Percentiles rank a stretch among this genome's conserved stretches.
Evolutionary conservation across 2,888 invertebrate genomes (phyloP).

Genomic region (Nesidiocoris tenuis): DNA sequence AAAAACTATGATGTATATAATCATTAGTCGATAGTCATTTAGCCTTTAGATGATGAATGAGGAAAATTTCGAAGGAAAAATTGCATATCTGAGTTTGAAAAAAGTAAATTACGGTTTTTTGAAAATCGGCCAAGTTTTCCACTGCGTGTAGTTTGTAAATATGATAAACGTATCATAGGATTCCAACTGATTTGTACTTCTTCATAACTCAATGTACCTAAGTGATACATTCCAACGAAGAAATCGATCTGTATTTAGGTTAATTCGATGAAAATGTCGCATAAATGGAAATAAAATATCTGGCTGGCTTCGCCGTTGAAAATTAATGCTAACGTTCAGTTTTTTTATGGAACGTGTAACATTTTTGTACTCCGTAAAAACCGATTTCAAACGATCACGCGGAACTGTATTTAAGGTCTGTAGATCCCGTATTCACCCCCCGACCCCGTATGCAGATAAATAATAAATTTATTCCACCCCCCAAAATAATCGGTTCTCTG

Average conservation of each 20-base stretch:
- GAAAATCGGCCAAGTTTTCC: slow-evolving; percentile 46
- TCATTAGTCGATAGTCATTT: slow-evolving; percentile 44
- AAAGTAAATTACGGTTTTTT: slow-evolving; percentile 29
- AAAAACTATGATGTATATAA: slow-evolving; percentile 47
- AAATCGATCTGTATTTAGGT: slow-evolving; percentile 30
- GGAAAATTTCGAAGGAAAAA: slow-evolving; percentile 26
- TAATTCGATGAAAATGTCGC: background rate
- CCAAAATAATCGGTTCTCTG: background rate
- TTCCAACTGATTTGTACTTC: slow-evolving; percentile 38
- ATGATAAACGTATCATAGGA: slow-evolving; percentile 25
- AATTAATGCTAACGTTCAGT: slow-evolving; percentile 3
- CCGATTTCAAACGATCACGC: background rate
- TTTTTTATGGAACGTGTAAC: background rate
- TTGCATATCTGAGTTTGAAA: slow-evolving; percentile 47
- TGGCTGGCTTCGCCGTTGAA: slow-evolving; percentile 49
- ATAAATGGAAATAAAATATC: slow-evolving; percentile 22
- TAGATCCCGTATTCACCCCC: background rate
- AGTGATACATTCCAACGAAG: slow-evolving; percentile 50
- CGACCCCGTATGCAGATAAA: too few relatives aligned
- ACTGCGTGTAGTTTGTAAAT: slow-evolving; percentile 49
- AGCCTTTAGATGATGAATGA: slow-evolving; percentile 40
- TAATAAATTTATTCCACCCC: background rate
- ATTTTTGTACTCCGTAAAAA: slow-evolving; percentile 4
- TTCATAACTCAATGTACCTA: slow-evolving; percentile 46
- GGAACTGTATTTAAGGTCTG: background rate